A percentile compares a stretch with the other conserved stretches of the same genome.
phyloP scores from a whole-genome alignment of 1,140 invertebrate species.

The Diuraphis noxia region DNA sequence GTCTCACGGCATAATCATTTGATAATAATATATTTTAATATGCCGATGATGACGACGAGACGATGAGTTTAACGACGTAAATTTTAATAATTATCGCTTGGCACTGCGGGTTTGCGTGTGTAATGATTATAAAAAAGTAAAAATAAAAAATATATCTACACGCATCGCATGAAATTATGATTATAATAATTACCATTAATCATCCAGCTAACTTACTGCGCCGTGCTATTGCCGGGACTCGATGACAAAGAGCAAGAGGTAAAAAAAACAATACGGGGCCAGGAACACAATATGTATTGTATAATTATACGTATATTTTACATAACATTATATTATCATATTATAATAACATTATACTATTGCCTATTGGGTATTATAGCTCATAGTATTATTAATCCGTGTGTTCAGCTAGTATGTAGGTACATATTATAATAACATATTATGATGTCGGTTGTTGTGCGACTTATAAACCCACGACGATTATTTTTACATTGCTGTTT shows the following conservation, averaged over 20 bases:
- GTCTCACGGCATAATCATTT: neutral
- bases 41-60: neutral
- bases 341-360: neutral
- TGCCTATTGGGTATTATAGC: no score
- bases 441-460: neutral
- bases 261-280: neutral
- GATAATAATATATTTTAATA: neutral
- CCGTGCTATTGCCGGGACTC: neutral
- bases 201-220: neutral
- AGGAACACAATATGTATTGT: neutral
- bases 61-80: constrained; percentile 9
- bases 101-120: neutral
- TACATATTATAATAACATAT: no score
- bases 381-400: neutral
- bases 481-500: neutral
- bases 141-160: neutral
- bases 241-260: neutral
- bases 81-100: neutral
- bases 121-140: neutral
- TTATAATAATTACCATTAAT: constrained; percentile 17
- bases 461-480: neutral
- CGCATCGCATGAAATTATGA: neutral
- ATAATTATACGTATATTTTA: neutral
- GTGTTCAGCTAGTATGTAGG: no score
- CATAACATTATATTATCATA: neutral